These are phyloP conservation scores for Esox masquinongy DNA, from an alignment of 2,797 vertebrate species.

Conservation along the genomic window DNA sequence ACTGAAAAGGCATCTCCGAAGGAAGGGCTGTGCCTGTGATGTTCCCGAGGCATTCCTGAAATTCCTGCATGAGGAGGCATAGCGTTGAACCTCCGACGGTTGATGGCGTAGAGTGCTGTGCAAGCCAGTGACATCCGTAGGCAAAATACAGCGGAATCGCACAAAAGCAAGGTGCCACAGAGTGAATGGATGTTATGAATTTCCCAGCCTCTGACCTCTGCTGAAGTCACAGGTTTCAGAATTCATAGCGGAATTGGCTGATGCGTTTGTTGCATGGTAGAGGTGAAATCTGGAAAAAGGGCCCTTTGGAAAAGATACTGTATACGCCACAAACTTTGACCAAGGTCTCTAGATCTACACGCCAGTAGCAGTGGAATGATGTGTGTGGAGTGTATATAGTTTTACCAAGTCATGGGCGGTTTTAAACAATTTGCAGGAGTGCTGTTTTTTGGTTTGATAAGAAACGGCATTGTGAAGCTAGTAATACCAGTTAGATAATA, in stretches of 20 bases:
- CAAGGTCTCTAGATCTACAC: slow-evolving; percentile 66
- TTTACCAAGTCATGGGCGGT: no score
- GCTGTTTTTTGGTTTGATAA: no score
- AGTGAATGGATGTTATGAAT: slow-evolving; percentile 9
- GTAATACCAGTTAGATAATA: no score
- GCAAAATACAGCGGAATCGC: no score
- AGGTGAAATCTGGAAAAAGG: slow-evolving; percentile 40
- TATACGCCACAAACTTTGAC: slow-evolving; percentile 72
- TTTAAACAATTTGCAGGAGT: no score
- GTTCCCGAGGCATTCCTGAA: neutral
- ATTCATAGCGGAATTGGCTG: slow-evolving; percentile 17
- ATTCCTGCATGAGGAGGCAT: neutral
- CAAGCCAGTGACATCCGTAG: neutral
- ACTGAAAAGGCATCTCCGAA: neutral
- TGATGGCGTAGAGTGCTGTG: neutral
- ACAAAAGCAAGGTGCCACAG: neutral
- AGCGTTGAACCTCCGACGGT: neutral
- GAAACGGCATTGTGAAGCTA: no score
- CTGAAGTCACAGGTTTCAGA: slow-evolving; percentile 9
- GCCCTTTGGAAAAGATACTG: slow-evolving; percentile 55
- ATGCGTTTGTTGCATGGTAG: slow-evolving; percentile 12
- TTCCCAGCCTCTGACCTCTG: neutral
- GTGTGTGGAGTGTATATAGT: neutral
- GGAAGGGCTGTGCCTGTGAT: neutral
- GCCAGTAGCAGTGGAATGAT: slow-evolving; percentile 21